Percentiles rank a stretch among this genome's conserved stretches.
Conservation (phyloP, 2,888 invertebrate genomes). For the Tipula vernalis region DNA sequence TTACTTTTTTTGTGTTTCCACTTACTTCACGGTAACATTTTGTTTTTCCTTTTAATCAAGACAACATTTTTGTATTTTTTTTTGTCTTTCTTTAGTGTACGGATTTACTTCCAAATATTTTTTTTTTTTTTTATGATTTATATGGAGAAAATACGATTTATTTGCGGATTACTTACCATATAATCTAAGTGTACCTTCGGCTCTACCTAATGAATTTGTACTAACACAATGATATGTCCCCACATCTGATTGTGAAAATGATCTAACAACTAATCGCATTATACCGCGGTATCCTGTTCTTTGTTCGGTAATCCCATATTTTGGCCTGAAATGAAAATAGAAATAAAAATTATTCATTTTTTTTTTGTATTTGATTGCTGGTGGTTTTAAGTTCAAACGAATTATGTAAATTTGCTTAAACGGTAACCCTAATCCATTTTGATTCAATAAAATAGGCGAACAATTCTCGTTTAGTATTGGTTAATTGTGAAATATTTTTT, state of each 20-base stretch:
- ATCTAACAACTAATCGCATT: conserved; percentile 34
- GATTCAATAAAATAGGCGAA: too few relatives aligned
- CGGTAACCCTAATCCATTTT: too few relatives aligned
- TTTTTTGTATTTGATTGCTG: background rate
- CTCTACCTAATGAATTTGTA: conserved; percentile 52
- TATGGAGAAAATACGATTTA: too few relatives aligned
- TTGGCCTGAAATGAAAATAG: conserved; percentile 25
- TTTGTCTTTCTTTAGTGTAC: too few relatives aligned
- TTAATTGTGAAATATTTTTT: too few relatives aligned
- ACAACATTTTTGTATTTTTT: background rate
- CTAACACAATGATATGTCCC: conserved; percentile 67
- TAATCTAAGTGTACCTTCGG: conserved; percentile 49
- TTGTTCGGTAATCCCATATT: conserved; percentile 35
- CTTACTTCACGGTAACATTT: background rate
- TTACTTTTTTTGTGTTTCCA: background rate
- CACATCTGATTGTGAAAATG: conserved; percentile 45
- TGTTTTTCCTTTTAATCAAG: background rate
- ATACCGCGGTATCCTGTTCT: conserved; percentile 34
- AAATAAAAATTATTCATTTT: background rate
- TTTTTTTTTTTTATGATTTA: too few relatives aligned
- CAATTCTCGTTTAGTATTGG: too few relatives aligned
- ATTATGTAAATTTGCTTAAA: too few relatives aligned
- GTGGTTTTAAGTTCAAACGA: too few relatives aligned
- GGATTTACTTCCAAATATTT: too few relatives aligned
- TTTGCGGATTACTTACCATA: conserved; percentile 37